Evolutionary conservation across 2,888 invertebrate genomes (phyloP), one percentile per base, ranked within the genome.

Genomic region (Drosophila pegasa): DNA sequence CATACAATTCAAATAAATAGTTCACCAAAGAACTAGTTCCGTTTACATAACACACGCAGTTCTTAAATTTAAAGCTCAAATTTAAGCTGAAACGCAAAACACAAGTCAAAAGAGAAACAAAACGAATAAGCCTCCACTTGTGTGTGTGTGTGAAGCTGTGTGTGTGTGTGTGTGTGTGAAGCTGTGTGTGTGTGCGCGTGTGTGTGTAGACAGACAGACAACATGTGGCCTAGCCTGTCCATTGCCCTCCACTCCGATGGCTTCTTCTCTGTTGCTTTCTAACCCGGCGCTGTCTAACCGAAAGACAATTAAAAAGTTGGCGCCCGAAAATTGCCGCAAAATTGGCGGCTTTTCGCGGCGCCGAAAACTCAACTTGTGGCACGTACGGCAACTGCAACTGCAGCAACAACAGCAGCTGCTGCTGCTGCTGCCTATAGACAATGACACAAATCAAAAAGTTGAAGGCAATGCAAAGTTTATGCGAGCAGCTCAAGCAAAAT

Each of bases 221-320:
- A 41, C 40, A 57, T 62, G 35, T 47, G 27, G 27, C 27, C n/a
- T 20, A 2, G 10, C 33, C 3, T 18, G 14, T 9, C n/a, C 20
- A 9, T 7, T 9, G 22, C 6, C 9, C 7, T 12, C 4, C 10
- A 4, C 33, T 12, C 27, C 9, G 14, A 1, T 1, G 7, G 18
- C 29, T 14, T 1, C 25, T 20, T 16, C 22, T 14, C 10, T 1
- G 1, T 10, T 12, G 45, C 10, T 31, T n/a, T 37, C 27, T 16
- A 41, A 9, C 31, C 22, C 38, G 37, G 10, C 16, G 45, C 38
- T 65, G 52, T 59, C 60, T 71, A 71, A 51, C 57, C 61, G 67
- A 71, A 79, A 70, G 75, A 83, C 83, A 84, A 84, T 88, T 88
- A 88, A 88, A 87, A 88, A 86, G 80, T 86, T 86, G 72, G 51